phyloP scores from a whole-genome alignment of 1,140 invertebrate species.

The Euschistus heros region DNA sequence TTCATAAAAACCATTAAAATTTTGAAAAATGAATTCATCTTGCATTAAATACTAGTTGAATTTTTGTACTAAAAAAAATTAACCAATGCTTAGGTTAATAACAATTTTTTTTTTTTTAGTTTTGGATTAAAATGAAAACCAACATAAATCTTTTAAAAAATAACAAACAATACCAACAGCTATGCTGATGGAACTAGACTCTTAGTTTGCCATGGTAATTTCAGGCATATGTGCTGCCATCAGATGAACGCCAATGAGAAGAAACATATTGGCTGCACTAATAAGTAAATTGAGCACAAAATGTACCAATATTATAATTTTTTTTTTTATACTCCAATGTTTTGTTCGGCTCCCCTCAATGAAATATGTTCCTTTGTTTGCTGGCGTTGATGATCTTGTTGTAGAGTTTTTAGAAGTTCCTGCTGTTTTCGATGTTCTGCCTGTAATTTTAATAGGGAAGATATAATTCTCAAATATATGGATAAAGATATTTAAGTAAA shows the following conservation, averaged over 20 bases:
- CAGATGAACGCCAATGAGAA: background rate
- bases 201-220: background rate
- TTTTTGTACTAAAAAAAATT: no score
- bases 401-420: conserved; percentile 36
- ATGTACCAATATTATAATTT: background rate
- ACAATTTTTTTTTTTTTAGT: no score
- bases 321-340: conserved; percentile 16
- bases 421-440: conserved; percentile 37
- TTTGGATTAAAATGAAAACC: no score
- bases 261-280: background rate
- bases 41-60: no score
- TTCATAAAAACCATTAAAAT: no score
- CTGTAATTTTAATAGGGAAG: conserved; percentile 28
- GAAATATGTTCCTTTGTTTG: conserved; percentile 24
- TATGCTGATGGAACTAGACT: background rate
- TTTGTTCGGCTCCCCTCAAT: conserved; percentile 10
- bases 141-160: background rate
- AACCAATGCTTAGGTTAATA: no score
- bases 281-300: no score
- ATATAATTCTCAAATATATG: no score
- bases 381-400: conserved; percentile 37
- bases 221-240: background rate
- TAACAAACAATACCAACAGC: background rate
- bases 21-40: no score
- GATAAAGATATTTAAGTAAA: no score